These are phyloP conservation scores for Colistium nudipinnis DNA, from an alignment of 2,113 vertebrate genomes.

Conservation along the genomic window DNA sequence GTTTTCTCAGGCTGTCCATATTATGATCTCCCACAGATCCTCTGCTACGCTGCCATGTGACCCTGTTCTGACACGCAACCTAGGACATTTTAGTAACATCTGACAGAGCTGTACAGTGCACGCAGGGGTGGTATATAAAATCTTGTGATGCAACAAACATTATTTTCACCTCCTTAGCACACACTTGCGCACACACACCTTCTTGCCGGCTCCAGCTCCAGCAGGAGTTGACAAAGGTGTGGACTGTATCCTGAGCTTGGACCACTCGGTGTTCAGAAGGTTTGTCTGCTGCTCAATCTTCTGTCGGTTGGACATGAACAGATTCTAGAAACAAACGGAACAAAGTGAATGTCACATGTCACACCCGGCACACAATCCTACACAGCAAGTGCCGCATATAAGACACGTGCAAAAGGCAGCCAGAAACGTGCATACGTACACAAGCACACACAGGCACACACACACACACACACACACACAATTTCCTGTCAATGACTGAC, in stretches of 20 bases:
- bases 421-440: too few species aligned
- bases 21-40: slow-evolving; percentile 31
- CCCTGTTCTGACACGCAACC: slow-evolving; percentile 26
- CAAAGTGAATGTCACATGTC: slow-evolving; percentile 3
- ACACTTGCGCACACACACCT: slow-evolving; percentile 78
- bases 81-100: too few species aligned
- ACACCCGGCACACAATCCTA: not conserved
- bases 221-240: slow-evolving; percentile 87
- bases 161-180: slow-evolving; percentile 3
- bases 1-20: slow-evolving; percentile 25
- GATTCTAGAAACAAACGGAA: slow-evolving; percentile 78
- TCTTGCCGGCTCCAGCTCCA: slow-evolving; percentile 86
- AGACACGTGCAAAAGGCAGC: not conserved
- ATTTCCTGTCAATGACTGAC: not conserved
- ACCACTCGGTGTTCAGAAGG: slow-evolving; percentile 93
- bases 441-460: not conserved
- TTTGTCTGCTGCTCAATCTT: slow-evolving; percentile 92
- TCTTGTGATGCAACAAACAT: not conserved
- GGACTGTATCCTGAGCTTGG: slow-evolving; percentile 90
- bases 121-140: not conserved
- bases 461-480: not conserved
- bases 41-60: slow-evolving; percentile 21
- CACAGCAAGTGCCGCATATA: not conserved
- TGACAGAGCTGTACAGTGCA: not conserved
- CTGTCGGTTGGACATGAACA: slow-evolving; percentile 91